Evolutionary conservation across 2,113 vertebrate genomes (phyloP).

Genomic region (Henicopernis longicauda): DNA sequence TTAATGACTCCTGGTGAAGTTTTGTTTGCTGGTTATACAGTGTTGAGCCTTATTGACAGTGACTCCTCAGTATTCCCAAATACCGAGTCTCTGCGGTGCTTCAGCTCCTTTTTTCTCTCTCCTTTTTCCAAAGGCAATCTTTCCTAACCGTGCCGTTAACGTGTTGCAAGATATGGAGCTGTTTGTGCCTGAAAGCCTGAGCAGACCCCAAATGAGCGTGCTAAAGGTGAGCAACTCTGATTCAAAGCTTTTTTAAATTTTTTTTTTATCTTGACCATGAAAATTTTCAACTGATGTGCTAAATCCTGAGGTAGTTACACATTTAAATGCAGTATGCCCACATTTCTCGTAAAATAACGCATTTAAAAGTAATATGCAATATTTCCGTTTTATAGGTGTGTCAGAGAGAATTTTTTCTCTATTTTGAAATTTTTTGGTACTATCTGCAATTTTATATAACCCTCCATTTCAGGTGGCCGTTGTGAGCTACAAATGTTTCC

Average conservation of each 20-base stretch:
- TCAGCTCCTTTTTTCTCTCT: neutral
- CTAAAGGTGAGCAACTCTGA: neutral
- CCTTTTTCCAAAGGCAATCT: neutral
- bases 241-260: neutral
- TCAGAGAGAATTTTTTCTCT: neutral
- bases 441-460: neutral
- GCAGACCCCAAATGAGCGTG: neutral
- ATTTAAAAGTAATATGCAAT: neutral
- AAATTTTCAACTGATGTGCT: neutral
- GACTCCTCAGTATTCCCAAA: neutral
- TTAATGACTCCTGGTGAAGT: neutral
- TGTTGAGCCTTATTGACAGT: neutral
- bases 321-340: neutral
- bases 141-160: rapidly evolving
- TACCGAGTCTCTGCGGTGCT: neutral
- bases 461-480: neutral
- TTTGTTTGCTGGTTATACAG: neutral
- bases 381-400: neutral
- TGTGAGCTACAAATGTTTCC: neutral
- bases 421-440: neutral
- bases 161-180: neutral
- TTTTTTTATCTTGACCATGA: neutral
- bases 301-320: neutral
- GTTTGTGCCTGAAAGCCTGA: neutral
- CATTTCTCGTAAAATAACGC: neutral